Percentiles rank a stretch among this genome's conserved stretches.
phyloP scores from a whole-genome alignment of 2,888 invertebrate species.

The Agrochola macilenta region DNA sequence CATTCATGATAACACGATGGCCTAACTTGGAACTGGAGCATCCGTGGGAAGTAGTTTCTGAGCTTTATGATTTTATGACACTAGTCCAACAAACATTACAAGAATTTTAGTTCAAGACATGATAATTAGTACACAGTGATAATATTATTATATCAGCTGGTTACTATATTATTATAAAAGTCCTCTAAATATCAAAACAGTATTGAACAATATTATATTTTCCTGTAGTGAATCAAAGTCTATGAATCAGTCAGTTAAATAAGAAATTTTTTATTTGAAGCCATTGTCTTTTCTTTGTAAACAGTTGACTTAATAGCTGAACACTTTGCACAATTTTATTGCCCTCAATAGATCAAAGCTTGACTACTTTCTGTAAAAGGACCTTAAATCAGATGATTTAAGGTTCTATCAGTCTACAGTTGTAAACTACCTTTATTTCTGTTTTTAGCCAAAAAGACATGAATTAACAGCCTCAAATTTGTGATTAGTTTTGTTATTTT shows the following conservation, averaged over 20 bases:
- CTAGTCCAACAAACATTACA: neutral
- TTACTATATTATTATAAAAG: neutral
- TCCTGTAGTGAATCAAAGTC: neutral
- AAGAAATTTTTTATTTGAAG: neutral
- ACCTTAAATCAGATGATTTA: neutral
- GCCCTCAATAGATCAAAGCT: neutral
- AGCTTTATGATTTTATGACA: neutral
- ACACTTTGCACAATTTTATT: neutral
- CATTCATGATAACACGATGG: conserved; percentile 21
- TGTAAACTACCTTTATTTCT: neutral
- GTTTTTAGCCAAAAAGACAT: neutral
- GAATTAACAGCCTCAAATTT: neutral
- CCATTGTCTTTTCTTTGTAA: neutral
- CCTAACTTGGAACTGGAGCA: conserved; percentile 39
- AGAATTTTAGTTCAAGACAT: neutral
- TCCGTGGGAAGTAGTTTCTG: conserved; percentile 12
- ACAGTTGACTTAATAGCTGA: neutral
- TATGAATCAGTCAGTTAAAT: conserved; percentile 8
- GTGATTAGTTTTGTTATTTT: neutral
- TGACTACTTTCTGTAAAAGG: too few relatives aligned
- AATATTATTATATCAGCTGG: neutral
- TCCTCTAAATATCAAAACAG: too few relatives aligned
- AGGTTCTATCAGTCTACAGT: neutral
- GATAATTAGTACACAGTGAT: neutral
- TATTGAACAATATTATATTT: neutral